Evolutionary conservation across 2,888 invertebrate species (phyloP).

Genomic region (Frankliniella fusca): DNA sequence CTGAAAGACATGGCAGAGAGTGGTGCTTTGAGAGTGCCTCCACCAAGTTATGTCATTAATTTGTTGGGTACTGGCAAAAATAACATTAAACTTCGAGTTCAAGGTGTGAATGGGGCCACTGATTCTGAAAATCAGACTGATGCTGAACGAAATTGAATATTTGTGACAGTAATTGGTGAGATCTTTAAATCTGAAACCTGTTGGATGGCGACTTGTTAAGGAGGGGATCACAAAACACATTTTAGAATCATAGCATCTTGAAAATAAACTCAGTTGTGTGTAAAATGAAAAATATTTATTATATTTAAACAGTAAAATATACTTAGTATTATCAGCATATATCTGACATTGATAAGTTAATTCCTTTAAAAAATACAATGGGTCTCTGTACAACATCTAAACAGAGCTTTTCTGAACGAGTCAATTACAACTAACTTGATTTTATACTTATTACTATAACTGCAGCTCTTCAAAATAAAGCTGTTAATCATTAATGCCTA

Average conservation of each 20-base stretch:
- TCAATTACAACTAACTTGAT: background rate
- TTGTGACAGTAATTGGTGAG: background rate
- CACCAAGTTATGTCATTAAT: background rate
- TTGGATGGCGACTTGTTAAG: no score
- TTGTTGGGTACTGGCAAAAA: background rate
- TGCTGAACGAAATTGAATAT: background rate
- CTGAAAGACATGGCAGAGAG: background rate
- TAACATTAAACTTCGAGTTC: background rate
- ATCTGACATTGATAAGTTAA: background rate
- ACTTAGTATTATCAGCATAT: background rate
- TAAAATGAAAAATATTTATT: background rate
- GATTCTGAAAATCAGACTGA: background rate
- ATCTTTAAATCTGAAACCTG: background rate
- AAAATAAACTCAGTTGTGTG: background rate
- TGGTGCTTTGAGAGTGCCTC: background rate
- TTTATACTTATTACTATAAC: background rate
- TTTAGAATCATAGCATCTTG: no score
- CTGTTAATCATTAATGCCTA: background rate
- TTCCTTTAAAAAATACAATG: background rate
- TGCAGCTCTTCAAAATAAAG: background rate
- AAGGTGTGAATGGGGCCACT: background rate
- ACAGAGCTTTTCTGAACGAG: background rate
- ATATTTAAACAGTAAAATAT: background rate
- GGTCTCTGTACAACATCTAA: background rate
- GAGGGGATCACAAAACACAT: no score